Conservation (phyloP, 1,140 invertebrate species). For the Aleiodes sp. region DNA sequence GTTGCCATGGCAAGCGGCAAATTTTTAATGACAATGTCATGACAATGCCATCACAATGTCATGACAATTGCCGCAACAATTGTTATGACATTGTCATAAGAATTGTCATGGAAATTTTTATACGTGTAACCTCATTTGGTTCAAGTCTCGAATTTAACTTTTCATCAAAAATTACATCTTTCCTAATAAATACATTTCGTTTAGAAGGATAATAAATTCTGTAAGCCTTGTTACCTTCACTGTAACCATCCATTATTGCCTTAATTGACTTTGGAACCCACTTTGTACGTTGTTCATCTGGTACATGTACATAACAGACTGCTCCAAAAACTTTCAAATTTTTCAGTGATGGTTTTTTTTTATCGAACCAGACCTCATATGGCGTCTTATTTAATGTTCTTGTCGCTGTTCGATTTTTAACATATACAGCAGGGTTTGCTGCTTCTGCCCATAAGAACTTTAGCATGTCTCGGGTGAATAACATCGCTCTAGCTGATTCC, state of each 20-base stretch:
- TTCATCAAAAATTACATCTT: slow-evolving; percentile 40
- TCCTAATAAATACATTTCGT: slow-evolving; percentile 41
- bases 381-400: slow-evolving; percentile 18
- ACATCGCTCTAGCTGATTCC: slow-evolving; percentile 30
- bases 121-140: too few relatives aligned
- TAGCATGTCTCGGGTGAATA: slow-evolving; percentile 29
- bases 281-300: slow-evolving; percentile 27
- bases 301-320: slow-evolving; percentile 39
- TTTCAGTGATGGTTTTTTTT: slow-evolving; percentile 31
- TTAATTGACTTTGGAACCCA: slow-evolving; percentile 16
- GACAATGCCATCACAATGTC: too few relatives aligned
- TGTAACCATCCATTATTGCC: slow-evolving; percentile 26
- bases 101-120: too few relatives aligned
- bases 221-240: slow-evolving; percentile 43
- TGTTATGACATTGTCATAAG: too few relatives aligned
- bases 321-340: slow-evolving; percentile 51
- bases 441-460: slow-evolving; percentile 39
- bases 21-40: too few relatives aligned
- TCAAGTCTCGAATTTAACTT: too few relatives aligned
- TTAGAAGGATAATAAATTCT: slow-evolving; percentile 41
- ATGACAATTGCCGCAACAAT: too few relatives aligned
- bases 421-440: slow-evolving; percentile 31
- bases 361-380: slow-evolving; percentile 28
- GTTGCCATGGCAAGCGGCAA: too few relatives aligned
- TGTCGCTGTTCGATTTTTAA: slow-evolving; percentile 20